phyloP scores from a whole-genome alignment of 1,140 invertebrate species.

The Homalodisca vitripennis region DNA sequence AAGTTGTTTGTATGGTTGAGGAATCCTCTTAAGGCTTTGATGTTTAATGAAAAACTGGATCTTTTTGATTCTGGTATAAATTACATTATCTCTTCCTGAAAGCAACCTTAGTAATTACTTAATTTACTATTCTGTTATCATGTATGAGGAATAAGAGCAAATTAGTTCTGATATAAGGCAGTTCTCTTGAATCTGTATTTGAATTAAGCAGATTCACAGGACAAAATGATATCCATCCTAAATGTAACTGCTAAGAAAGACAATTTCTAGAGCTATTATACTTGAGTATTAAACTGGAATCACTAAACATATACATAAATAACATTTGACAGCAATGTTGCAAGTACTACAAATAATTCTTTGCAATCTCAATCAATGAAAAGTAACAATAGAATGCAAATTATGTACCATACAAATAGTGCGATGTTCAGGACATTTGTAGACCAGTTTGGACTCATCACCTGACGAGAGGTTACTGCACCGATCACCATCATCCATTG shows the following conservation, averaged over 20 bases:
- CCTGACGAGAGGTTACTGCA: constrained; percentile 62
- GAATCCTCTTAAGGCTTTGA: too few species aligned
- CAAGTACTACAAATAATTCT: too few species aligned
- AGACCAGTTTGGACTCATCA: constrained; percentile 60
- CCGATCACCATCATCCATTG: constrained; percentile 64
- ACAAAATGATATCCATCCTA: background rate
- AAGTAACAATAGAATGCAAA: background rate
- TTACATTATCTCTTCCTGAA: too few species aligned
- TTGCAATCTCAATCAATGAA: too few species aligned
- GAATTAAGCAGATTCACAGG: background rate
- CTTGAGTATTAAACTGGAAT: background rate
- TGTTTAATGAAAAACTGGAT: too few species aligned
- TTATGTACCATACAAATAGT: constrained; percentile 71
- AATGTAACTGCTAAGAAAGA: background rate
- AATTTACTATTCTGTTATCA: too few species aligned
- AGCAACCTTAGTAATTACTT: too few species aligned
- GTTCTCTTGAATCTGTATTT: too few species aligned
- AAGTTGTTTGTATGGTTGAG: too few species aligned
- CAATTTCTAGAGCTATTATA: background rate
- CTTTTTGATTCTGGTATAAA: too few species aligned
- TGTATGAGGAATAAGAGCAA: too few species aligned
- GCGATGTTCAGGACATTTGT: constrained; percentile 72
- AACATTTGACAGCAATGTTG: background rate
- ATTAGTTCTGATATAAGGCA: too few species aligned
- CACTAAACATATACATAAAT: background rate